Conservation (phyloP, 2,888 invertebrate genomes). For the Brachycybe producta region DNA sequence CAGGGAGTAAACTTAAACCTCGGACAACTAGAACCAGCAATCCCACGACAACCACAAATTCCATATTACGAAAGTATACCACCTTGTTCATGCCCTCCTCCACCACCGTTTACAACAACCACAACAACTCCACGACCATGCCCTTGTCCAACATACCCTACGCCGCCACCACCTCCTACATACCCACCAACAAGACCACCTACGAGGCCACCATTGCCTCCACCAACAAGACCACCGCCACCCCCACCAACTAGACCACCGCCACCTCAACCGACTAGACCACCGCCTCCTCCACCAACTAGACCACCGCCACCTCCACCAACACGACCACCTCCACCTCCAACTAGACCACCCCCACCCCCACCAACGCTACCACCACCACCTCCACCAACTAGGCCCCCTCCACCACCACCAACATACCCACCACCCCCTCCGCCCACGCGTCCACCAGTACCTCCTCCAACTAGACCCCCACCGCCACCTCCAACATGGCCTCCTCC, state of each 20-base stretch:
- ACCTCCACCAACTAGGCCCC: neutral
- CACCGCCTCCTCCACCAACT: no score
- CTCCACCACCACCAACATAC: neutral
- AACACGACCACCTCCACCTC: slow-evolving; percentile 10
- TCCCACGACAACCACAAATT: no score
- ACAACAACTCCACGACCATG: neutral
- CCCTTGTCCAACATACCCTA: neutral
- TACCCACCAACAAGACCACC: neutral
- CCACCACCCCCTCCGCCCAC: no score
- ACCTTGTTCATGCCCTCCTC: no score
- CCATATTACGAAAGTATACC: no score
- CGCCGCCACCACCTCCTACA: slow-evolving; percentile 1
- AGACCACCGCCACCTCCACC: neutral
- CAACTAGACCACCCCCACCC: slow-evolving; percentile 17
- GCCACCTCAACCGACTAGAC: slow-evolving; percentile 14
- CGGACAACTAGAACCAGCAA: no score
- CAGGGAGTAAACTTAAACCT: no score
- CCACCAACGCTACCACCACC: slow-evolving; percentile 11
- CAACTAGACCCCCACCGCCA: slow-evolving; percentile 8
- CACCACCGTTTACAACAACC: no score
- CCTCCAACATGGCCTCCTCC: neutral
- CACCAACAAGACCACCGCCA: neutral
- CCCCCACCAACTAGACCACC: slow-evolving; percentile 17
- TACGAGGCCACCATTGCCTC: neutral
- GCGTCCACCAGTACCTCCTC: slow-evolving; percentile 12